Base-by-base conservation (phyloP, 2,797 vertebrate genomes). In the Chrysocyon brachyurus region DNA sequence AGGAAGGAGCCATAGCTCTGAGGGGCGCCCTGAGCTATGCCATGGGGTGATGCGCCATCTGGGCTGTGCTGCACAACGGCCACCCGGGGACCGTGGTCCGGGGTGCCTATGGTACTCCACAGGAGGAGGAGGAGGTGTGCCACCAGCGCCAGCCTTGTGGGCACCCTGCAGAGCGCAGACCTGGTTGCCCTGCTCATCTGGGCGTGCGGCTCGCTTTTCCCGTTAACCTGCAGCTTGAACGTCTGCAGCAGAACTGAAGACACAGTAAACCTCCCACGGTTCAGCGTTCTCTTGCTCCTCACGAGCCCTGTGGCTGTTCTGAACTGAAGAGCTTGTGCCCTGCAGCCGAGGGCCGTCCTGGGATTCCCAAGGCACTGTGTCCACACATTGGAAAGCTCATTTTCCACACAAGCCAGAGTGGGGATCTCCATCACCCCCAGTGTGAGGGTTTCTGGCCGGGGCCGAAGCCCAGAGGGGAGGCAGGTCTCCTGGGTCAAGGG, bases 361-460 rank as follows among this genome's bases (percentile, higher is more conserved):
- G 16, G n/a, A 68, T 21, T 15, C 72, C 72, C 24, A 8, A 24
- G 24, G 72, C 1, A 12, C 72, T 40, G 4, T 3, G 40, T 8
- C 40, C 72, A 9, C 5, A 12, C 12, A 1, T 22, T 36, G 7
- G 70, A 6, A 40, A 46, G 4, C 14, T 1, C 12, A 11, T 17
- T 6, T 24, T 46, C 40, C 22, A 14, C n/a, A 4, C 36, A 0
- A 7, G 70, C 14, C 63, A 14, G n/a, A 11, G n/a, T 54, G 54
- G 54, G 54, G 54, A 54, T 54, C 54, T 14, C 54, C 54, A 54
- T 54, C 54, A 54, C 54, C 54, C 54, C 1, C 16, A 14, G 54
- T 10, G 59, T 10, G 54, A 31, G 11, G 19, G 6, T 40, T 12
- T 49, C 12, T 49, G 4, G 24, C 15, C 0, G 1, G 0, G 5